Evolutionary conservation across 2,113 vertebrate genomes (phyloP).

Genomic region (Ammodramus savannarum): DNA sequence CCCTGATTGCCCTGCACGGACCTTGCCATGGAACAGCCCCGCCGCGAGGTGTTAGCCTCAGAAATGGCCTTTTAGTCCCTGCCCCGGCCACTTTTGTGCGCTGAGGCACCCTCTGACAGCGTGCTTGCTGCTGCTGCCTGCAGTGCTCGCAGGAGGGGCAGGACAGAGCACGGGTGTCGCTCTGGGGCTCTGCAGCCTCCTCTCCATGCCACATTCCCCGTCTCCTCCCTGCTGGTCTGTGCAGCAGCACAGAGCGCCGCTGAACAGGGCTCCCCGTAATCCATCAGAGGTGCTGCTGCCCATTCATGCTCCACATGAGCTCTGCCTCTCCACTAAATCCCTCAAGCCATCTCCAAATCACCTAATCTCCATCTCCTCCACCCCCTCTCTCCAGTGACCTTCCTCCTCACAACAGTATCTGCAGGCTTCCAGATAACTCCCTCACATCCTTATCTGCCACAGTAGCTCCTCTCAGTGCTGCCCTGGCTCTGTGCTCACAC

Average conservation of each 20-base stretch:
- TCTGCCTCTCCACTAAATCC: conserved; percentile 24
- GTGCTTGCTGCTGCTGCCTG: fast-evolving
- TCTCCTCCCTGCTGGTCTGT: not conserved
- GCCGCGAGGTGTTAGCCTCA: fast-evolving
- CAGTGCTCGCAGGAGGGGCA: fast-evolving
- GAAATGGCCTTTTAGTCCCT: not conserved
- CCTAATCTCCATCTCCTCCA: conserved; percentile 10
- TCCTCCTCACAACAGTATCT: not conserved
- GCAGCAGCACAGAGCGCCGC: not conserved
- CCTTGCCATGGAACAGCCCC: fast-evolving
- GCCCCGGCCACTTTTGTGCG: fast-evolving
- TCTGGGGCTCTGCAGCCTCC: not conserved
- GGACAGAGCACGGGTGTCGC: fast-evolving
- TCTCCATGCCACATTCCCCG: not conserved
- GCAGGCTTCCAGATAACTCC: conserved; percentile 27
- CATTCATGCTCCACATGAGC: not conserved
- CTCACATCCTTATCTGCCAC: not conserved
- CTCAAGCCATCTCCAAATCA: conserved; percentile 8
- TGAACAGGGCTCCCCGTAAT: not conserved
- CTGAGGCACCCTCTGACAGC: fast-evolving
- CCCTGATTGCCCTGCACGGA: not conserved
- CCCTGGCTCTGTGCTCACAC: not conserved
- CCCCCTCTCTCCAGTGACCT: conserved; percentile 1
- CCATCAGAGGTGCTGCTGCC: not conserved
- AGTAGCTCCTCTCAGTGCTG: not conserved